A percentile compares a stretch with the other conserved stretches of the same genome.
phyloP scores from a whole-genome alignment of 2,797 vertebrate genomes.

The Orientallactaga sibirica region DNA sequence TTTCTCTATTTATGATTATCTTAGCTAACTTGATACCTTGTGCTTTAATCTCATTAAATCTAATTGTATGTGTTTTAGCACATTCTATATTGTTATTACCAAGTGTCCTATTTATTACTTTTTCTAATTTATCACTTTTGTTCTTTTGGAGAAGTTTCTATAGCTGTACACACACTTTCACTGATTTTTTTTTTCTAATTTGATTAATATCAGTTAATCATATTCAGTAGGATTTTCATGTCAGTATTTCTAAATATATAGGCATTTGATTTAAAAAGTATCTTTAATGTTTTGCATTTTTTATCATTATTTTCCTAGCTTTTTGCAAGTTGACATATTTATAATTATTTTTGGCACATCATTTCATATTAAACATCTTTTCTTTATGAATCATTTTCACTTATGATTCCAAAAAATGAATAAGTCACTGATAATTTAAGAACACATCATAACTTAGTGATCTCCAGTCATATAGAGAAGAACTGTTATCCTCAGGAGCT shows the following conservation, averaged over 20 bases:
- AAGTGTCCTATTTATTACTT: not conserved
- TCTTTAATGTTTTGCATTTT: not conserved
- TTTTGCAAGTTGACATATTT: not conserved
- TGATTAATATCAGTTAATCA: not conserved
- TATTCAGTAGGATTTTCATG: not conserved
- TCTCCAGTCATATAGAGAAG: too few relatives aligned
- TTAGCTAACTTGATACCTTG: not conserved
- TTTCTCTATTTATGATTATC: not conserved
- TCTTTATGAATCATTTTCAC: not conserved
- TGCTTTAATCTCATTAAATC: not conserved
- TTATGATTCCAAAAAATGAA: not conserved
- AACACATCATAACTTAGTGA: not conserved
- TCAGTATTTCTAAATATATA: not conserved
- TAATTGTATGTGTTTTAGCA: not conserved
- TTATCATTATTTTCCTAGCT: not conserved
- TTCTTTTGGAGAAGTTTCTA: not conserved
- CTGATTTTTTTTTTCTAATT: not conserved
- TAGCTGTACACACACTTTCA: not conserved
- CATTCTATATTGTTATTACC: not conserved
- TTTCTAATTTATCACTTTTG: not conserved
- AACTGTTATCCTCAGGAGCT: too few relatives aligned
- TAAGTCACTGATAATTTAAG: not conserved
- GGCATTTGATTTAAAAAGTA: not conserved
- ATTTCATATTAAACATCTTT: constrained; percentile 33
- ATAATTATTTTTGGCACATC: not conserved